phyloP scores from a whole-genome alignment of 2,888 invertebrate species.

The Pecten maximus region DNA sequence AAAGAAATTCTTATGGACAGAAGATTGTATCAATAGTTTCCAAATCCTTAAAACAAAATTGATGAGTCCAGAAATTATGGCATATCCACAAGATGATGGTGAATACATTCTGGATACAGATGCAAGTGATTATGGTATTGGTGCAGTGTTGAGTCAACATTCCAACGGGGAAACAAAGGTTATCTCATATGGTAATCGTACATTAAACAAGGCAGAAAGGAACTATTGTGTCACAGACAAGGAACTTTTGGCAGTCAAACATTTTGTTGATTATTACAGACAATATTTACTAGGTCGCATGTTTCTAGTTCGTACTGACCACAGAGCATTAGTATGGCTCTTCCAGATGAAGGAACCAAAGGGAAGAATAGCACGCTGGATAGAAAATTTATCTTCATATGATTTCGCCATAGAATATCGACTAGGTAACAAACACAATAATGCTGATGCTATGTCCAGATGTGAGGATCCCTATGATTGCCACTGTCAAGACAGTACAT shows the following conservation, averaged over 20 bases:
- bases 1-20: constrained; percentile 45
- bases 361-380: constrained; percentile 52
- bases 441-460: constrained; percentile 54
- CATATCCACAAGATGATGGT: constrained; percentile 53
- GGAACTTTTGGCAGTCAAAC: constrained; percentile 49
- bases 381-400: constrained; percentile 47
- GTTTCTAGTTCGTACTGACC: constrained; percentile 52
- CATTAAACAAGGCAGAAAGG: constrained; percentile 53
- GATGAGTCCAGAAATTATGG: constrained; percentile 51
- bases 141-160: constrained; percentile 57
- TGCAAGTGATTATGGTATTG: constrained; percentile 51
- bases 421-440: constrained; percentile 50
- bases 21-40: constrained; percentile 55
- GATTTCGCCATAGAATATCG: constrained; percentile 54
- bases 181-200: constrained; percentile 53
- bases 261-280: constrained; percentile 51
- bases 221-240: constrained; percentile 55
- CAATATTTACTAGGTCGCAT: constrained; percentile 52
- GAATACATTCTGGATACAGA: constrained; percentile 56
- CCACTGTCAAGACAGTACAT: neutral
- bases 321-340: constrained; percentile 53
- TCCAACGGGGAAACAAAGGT: constrained; percentile 41
- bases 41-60: constrained; percentile 44
- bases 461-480: constrained; percentile 48
- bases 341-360: constrained; percentile 58